phyloP scores from a whole-genome alignment of 2,888 invertebrate genomes.

The Cantharis nigra region DNA sequence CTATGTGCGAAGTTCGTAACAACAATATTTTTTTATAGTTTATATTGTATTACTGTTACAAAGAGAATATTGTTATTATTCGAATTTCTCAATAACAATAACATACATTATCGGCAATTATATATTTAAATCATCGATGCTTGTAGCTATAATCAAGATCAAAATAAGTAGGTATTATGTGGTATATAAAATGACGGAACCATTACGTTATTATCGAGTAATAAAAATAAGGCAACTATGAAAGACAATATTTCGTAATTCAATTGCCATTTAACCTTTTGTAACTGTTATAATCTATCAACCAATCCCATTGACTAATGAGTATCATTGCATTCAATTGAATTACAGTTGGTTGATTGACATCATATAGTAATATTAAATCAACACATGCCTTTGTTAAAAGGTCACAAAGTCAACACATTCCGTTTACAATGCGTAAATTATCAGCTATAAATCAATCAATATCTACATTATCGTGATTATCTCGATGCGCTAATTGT shows the following conservation, averaged over 20 bases:
- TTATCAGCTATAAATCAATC: slow-evolving; percentile 41
- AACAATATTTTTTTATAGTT: background rate
- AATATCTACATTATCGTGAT: slow-evolving; percentile 24
- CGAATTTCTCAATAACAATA: background rate
- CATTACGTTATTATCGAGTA: background rate
- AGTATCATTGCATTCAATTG: slow-evolving; percentile 36
- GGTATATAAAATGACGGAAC: slow-evolving; percentile 7
- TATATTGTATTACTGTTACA: background rate
- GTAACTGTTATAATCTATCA: slow-evolving; percentile 33
- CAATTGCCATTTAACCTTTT: slow-evolving; percentile 35
- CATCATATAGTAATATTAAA: slow-evolving; percentile 36
- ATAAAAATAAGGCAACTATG: slow-evolving; percentile 7
- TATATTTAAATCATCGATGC: background rate
- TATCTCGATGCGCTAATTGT: slow-evolving; percentile 25
- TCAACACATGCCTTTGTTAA: slow-evolving; percentile 38
- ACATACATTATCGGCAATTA: background rate
- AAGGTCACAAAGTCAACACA: slow-evolving; percentile 36
- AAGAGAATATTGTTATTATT: background rate
- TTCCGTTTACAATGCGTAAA: slow-evolving; percentile 34
- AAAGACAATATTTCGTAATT: slow-evolving; percentile 24
- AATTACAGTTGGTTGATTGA: slow-evolving; percentile 37
- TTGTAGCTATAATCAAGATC: background rate
- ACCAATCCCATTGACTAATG: slow-evolving; percentile 33
- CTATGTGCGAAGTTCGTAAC: too few species aligned
- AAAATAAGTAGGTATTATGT: background rate